A percentile compares a stretch with the other conserved stretches of the same genome.
These are phyloP conservation scores for Craterocephalus amniculus DNA, from an alignment of 2,797 vertebrate species.

Conservation along the genomic window DNA sequence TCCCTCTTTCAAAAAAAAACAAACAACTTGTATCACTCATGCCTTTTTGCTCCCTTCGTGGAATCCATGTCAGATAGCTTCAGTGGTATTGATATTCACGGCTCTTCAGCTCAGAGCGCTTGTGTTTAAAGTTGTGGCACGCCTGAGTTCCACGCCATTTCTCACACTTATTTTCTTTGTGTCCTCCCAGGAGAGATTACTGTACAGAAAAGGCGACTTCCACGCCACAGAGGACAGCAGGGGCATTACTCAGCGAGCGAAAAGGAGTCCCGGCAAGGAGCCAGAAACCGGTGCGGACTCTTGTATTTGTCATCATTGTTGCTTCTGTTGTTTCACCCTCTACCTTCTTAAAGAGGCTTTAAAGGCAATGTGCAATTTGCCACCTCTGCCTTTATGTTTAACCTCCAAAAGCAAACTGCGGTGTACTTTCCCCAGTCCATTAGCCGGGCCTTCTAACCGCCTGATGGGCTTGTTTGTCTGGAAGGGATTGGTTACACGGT, in stretches of 20 bases:
- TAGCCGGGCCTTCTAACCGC: slow-evolving; percentile 5
- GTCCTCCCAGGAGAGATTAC: slow-evolving; percentile 83
- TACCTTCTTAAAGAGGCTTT: slow-evolving; percentile 2
- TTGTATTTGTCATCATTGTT: not conserved
- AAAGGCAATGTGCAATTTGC: not conserved
- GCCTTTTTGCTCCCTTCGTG: slow-evolving; percentile 30
- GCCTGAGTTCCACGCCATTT: slow-evolving; percentile 21
- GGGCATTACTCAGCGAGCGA: slow-evolving; percentile 85
- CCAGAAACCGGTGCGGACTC: slow-evolving; percentile 69
- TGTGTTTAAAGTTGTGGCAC: slow-evolving; percentile 1
- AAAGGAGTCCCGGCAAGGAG: slow-evolving; percentile 88
- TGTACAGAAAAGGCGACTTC: slow-evolving; percentile 82
- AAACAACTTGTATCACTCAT: slow-evolving; percentile 40
- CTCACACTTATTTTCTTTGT: slow-evolving; percentile 35
- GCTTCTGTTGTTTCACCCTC: slow-evolving; percentile 16
- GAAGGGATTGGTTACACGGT: slow-evolving; percentile 38
- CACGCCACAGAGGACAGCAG: slow-evolving; percentile 82
- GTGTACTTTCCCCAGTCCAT: slow-evolving; percentile 54
- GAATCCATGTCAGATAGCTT: slow-evolving; percentile 31
- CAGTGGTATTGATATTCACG: slow-evolving; percentile 23
- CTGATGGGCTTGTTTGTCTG: slow-evolving; percentile 36
- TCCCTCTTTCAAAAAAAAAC: slow-evolving; percentile 44
- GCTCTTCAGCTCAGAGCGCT: not conserved
- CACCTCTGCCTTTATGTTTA: not conserved
- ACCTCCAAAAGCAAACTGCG: not conserved